Base-by-base conservation (phyloP, 1,140 invertebrate species). In the Oppia nitens region DNA sequence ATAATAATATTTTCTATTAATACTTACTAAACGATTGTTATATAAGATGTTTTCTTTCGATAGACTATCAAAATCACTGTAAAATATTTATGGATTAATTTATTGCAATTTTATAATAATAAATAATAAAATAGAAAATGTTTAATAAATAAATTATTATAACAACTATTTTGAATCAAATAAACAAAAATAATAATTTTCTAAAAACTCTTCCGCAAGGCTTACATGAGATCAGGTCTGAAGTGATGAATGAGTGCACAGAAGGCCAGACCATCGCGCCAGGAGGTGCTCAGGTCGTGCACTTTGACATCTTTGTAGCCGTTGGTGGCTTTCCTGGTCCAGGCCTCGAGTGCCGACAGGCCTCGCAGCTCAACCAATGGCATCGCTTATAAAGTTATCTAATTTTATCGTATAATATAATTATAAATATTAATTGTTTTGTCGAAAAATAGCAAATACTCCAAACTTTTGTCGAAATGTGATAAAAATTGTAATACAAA, bases 221-320 rank as follows among this genome's bases (percentile, higher is more conserved):
- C 87, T 91, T 77, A 94, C 90, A 96, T 92, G 61, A 95, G 78
- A 73, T 95, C 90, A 32, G 91, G 91, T 67, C 89, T 79, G 74
- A 91, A 95, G 69, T 89, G 83, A 74, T 95, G 91, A 67, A 97
- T 91, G 71, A 97, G 81, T 53, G 91, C 92, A 76, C 91, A 97
- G 74, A 95, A 96, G 27, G 87, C 88, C 49, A 96, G 79, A 53
- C 92, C 92, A 75, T 92, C 83, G 64, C 87, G 78, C 87, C 87
- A 93, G 2, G 85, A 88, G 58, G 87, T 89, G 56, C 85, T 90
- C 86, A 93, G 90, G 72, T 92, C 91, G 63, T 82, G 81, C 60
- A 93, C 80, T 66, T 81, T 82, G 40, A 95, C 88, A 65, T 85
- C 83, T 2, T 81, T 77, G 72, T 95, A 95, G 64, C 90, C 88